These are phyloP conservation scores for Aramus guarauna DNA, from an alignment of 2,113 vertebrate genomes.

Conservation along the genomic window DNA sequence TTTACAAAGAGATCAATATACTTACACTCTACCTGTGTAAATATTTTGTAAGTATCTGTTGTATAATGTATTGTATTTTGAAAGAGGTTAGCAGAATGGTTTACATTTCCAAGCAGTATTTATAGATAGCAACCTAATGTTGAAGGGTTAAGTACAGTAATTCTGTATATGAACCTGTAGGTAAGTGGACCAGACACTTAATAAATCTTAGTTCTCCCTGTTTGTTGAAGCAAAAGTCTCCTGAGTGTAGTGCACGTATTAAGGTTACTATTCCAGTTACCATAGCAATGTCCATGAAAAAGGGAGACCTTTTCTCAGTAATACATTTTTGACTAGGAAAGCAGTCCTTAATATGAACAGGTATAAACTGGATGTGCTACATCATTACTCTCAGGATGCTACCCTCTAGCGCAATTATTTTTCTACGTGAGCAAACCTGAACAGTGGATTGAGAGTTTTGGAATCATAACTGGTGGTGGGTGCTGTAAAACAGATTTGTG, in stretches of 20 bases:
- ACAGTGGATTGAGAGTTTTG: neutral
- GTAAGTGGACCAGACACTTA: neutral
- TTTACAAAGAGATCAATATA: slow-evolving; percentile 5
- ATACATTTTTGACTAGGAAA: neutral
- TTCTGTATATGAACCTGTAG: neutral
- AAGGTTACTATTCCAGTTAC: neutral
- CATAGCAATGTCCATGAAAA: neutral
- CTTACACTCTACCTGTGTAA: neutral
- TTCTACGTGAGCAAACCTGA: neutral
- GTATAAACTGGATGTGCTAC: neutral
- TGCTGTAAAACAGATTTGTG: neutral
- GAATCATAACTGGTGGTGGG: neutral
- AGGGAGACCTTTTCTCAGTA: neutral
- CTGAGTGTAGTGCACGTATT: neutral
- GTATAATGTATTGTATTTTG: neutral
- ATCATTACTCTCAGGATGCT: neutral
- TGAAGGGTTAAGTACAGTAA: neutral
- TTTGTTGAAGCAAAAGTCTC: neutral
- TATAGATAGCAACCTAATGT: neutral
- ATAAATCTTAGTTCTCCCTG: neutral
- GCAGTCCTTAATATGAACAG: neutral
- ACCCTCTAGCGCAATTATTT: neutral
- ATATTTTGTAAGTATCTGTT: neutral
- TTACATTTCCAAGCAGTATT: neutral
- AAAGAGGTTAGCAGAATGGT: neutral